phyloP scores from a whole-genome alignment of 2,113 vertebrate genomes.

The Trogon surrucura region DNA sequence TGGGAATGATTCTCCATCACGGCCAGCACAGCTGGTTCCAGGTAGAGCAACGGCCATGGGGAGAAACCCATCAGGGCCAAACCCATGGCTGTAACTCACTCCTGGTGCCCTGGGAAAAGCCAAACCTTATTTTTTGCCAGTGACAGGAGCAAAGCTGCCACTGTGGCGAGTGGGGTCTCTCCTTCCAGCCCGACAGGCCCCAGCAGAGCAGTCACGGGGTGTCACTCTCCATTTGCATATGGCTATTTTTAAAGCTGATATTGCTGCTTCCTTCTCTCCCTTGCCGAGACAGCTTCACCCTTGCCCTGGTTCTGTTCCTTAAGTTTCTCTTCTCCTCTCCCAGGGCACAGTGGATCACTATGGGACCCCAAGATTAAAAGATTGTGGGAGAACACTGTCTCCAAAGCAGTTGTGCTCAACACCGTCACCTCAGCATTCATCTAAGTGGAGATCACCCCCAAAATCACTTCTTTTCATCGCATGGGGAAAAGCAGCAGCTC shows the following conservation, averaged over 20 bases:
- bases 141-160: rapidly evolving
- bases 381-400: rapidly evolving
- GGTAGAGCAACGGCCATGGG: rapidly evolving
- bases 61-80: neutral
- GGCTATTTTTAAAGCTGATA: neutral
- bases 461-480: neutral
- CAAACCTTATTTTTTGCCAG: neutral
- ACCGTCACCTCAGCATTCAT: too few relatives aligned
- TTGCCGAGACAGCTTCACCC: neutral
- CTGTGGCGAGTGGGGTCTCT: rapidly evolving
- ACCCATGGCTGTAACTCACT: rapidly evolving
- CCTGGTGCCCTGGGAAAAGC: rapidly evolving
- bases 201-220: rapidly evolving
- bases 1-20: neutral
- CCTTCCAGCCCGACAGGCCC: neutral
- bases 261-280: neutral
- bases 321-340: neutral
- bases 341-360: neutral
- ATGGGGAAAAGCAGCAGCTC: rapidly evolving
- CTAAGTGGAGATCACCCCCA: rapidly evolving
- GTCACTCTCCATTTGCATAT: rapidly evolving
- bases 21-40: neutral
- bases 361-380: neutral
- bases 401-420: neutral
- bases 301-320: neutral